Conservation (phyloP, 2,888 invertebrate species). For the Zaprionus bogoriensis region DNA sequence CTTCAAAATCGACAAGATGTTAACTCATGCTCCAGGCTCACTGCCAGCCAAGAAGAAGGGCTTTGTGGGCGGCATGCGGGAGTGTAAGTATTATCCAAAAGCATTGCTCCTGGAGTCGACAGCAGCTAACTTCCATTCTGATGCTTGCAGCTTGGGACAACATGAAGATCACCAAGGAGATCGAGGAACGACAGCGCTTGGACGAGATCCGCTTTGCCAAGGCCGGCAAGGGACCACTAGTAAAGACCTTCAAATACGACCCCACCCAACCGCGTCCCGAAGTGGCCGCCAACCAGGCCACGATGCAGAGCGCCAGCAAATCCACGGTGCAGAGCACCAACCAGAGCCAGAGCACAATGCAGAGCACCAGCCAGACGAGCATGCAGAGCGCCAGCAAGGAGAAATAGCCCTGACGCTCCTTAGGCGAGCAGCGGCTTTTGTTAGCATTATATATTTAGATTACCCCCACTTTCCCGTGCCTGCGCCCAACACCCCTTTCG, state of each 20-base stretch:
- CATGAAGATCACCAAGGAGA: conserved; percentile 89
- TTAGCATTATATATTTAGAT: conserved; percentile 44
- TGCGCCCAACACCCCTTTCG: too few relatives aligned
- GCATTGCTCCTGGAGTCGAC: neutral
- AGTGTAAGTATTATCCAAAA: conserved; percentile 87
- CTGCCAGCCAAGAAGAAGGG: conserved; percentile 89
- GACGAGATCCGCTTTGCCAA: conserved; percentile 91
- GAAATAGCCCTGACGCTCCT: conserved; percentile 13
- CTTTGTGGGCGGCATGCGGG: conserved; percentile 90
- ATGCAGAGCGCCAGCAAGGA: conserved; percentile 33
- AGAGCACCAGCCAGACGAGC: too few relatives aligned
- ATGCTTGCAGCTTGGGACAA: conserved; percentile 90
- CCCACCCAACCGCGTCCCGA: conserved; percentile 86
- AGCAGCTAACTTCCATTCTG: neutral
- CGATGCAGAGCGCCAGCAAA: too few relatives aligned
- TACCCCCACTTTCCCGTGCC: conserved; percentile 34
- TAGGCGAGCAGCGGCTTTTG: conserved; percentile 11
- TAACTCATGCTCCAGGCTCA: conserved; percentile 85
- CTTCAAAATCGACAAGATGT: conserved; percentile 88
- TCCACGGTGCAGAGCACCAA: too few relatives aligned
- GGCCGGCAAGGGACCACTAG: conserved; percentile 93
- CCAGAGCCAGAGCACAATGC: too few relatives aligned
- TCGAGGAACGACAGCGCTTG: conserved; percentile 89
- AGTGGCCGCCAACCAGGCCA: neutral
- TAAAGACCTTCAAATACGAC: conserved; percentile 94